Base-by-base conservation (phyloP, 2,888 invertebrate genomes). In the Hanleya hanleyi region DNA sequence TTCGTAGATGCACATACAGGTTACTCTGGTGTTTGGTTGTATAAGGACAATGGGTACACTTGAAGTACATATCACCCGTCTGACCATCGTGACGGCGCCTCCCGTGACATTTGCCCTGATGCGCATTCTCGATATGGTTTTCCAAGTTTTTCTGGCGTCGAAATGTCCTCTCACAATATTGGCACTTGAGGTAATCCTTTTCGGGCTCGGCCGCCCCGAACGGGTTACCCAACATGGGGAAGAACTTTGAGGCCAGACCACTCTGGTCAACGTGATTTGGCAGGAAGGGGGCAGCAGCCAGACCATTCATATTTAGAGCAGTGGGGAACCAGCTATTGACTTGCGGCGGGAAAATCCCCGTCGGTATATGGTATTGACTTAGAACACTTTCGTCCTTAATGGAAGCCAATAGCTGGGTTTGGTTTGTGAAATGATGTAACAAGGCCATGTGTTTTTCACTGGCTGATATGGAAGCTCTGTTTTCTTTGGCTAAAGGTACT, bases 1-100 rank as follows among this genome's bases (percentile, higher is more conserved):
- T 90, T 47, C 90, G 72, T 12, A 89, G 83, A 79, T 90, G 90
- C 4, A 90, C 90, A 74, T 89, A 89, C 72, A 90, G 81, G 75
- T 90, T 90, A 79, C 90, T 90, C 77, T 90, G 90, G 75, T 90
- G 89, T 75, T 89, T 90, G 29, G 90, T 90, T 49, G 90, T 89
- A 78, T 90, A 90, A 15, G 88, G 86, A 77, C 90, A 90, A 77
- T 89, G 89, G 5, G 89, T 88, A 74, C 90, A 90, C 78, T 89
- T 89, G 80, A 90, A 89, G 77, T 90, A 88, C 86, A 89, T 89
- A 71, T 88, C 89, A 7, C 77, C 78, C 29, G 64, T 70, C 32
- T 47, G 74, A 1, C 73, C 75, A 62, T 81, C 79, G 12, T 81
- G 81, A 9, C 75, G 35, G 36, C 84, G 81, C 61, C 83, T 75